These are phyloP conservation scores for Amazona vittata DNA, from an alignment of 2,113 vertebrate genomes.

Conservation along the genomic window DNA sequence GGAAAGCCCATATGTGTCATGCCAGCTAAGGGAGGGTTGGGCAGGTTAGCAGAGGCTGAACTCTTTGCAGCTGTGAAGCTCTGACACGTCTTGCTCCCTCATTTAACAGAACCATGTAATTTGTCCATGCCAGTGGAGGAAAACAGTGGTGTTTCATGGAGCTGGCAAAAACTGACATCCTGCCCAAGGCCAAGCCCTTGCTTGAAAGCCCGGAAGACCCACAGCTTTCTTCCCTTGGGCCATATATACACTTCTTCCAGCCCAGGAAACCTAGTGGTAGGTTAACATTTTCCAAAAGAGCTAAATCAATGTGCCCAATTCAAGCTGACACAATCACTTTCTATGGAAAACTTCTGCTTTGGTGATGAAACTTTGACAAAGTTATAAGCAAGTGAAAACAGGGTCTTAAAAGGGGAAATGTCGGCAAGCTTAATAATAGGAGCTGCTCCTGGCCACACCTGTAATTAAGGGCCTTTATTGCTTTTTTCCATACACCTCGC, in stretches of 20 bases:
- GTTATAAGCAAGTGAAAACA: slow-evolving; percentile 30
- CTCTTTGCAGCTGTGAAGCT: neutral
- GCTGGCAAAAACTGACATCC: neutral
- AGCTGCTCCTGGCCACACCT: slow-evolving; percentile 23
- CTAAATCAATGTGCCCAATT: neutral
- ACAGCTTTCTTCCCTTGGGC: neutral
- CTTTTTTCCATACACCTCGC: slow-evolving; percentile 7
- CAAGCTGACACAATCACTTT: neutral
- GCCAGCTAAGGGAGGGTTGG: neutral
- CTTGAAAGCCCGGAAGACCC: neutral
- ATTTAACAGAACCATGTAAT: neutral
- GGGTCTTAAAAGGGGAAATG: slow-evolving; percentile 23
- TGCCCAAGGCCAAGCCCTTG: neutral
- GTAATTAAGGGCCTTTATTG: slow-evolving; percentile 42
- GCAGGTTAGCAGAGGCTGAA: neutral
- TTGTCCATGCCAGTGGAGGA: neutral
- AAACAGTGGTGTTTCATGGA: neutral
- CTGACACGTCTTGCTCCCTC: neutral
- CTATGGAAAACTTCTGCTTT: neutral
- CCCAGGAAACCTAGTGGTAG: neutral
- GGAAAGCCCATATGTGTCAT: neutral
- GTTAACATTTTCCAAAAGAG: neutral
- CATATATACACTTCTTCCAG: neutral
- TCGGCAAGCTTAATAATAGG: slow-evolving; percentile 12
- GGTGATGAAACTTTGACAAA: neutral